Base-by-base conservation (phyloP, 1,140 invertebrate species). In the Tribolium castaneum region DNA sequence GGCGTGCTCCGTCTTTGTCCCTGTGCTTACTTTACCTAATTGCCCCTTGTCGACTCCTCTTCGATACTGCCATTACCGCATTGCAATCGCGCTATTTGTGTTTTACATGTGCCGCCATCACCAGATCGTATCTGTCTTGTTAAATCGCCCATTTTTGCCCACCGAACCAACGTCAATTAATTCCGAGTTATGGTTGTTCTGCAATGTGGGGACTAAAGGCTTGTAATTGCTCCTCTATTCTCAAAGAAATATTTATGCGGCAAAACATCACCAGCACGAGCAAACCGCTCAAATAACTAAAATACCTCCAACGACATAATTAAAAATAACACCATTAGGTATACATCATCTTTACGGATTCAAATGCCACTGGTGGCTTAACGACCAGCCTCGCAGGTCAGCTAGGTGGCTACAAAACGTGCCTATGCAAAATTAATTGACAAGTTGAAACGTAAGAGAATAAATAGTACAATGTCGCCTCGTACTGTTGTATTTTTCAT, bases 11-110 rank as follows among this genome's bases (percentile, higher is more conserved):
- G 77, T 85, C 85, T 85, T 84, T 85, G 85, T 84, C 84, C 79
- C 77, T 59, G 70, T 78, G 80, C 82, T 84, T 86, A 85, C 85
- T 86, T 84, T 84, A 81, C 82, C 83, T 86, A 86, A 86, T 85
- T 85, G 84, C 83, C 82, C 80, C 79, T 80, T 81, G 78, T 81
- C 80, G 80, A 71, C 78, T 73, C 59, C 78, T 78, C 77, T 76
- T 78, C 79, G 76, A 73, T 75, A 75, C 75, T 73, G 72, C 59
- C 75, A 70, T 70, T 77, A 70, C 59, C 70, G 72, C 72, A 78
- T 75, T 75, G 72, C 77, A 66, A 78, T 75, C 39, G 16, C 50
- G 56, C 76, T 51, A 71, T 35, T 71, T 70, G 66, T 71, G 54
- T 75, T 75, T 78, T 75, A 70, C 77, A 78, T 78, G 79, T 77